Evolutionary conservation across 1,140 invertebrate species (phyloP).

Genomic region (Ceratina calcarata): DNA sequence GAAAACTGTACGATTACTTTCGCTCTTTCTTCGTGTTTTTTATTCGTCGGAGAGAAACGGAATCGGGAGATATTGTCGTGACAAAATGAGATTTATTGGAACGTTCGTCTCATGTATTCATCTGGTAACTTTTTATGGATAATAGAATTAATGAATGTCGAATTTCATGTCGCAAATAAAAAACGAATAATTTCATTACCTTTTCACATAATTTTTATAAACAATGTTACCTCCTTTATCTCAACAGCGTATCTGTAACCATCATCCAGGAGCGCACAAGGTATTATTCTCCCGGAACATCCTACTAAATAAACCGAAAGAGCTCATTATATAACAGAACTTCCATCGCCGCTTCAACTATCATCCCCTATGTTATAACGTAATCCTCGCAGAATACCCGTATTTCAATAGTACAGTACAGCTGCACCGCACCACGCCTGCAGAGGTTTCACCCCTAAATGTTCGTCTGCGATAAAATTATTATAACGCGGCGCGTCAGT

Average conservation of each 20-base stretch:
- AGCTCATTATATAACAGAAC: slow-evolving; percentile 15
- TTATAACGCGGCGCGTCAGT: background rate
- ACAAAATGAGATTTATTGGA: slow-evolving; percentile 5
- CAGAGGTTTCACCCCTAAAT: background rate
- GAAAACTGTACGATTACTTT: slow-evolving; percentile 11
- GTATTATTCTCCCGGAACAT: slow-evolving; percentile 5
- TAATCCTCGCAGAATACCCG: background rate
- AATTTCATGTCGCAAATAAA: background rate
- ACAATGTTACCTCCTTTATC: background rate
- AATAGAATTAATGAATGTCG: background rate
- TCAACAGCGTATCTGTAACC: background rate
- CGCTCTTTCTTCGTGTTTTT: no score
- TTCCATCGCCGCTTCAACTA: background rate
- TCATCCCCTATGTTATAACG: background rate
- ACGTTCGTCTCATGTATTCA: background rate
- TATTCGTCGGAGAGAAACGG: background rate
- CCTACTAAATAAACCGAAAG: slow-evolving; percentile 4
- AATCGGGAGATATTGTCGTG: background rate
- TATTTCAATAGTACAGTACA: background rate
- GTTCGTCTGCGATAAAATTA: slow-evolving; percentile 2
- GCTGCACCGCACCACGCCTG: background rate
- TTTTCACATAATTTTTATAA: no score
- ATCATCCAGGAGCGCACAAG: background rate
- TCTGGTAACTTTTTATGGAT: background rate
- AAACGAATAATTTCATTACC: no score